Conservation (phyloP, 2,888 invertebrate species). For the Lepidocyrtinus sp. region DNA sequence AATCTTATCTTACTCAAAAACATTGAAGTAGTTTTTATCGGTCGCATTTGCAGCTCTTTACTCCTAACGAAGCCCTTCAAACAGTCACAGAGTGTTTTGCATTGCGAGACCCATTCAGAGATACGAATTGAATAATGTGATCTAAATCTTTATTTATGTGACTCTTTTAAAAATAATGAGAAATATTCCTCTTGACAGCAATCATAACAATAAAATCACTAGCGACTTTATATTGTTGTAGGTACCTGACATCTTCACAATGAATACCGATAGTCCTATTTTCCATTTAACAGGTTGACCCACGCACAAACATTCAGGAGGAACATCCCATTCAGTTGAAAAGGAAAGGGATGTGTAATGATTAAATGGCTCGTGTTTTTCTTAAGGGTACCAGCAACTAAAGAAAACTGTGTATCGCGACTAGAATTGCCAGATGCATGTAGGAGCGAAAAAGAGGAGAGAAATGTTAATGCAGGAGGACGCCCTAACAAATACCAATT, state of each 20-base stretch:
- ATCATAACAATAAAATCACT: background rate
- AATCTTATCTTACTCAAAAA: background rate
- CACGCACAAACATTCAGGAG: slow-evolving; percentile 9
- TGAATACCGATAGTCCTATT: slow-evolving; percentile 3
- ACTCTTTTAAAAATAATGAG: background rate
- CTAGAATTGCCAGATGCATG: background rate
- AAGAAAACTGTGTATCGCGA: background rate
- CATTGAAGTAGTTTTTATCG: background rate
- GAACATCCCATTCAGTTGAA: slow-evolving; percentile 15
- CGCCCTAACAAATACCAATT: slow-evolving; percentile 1
- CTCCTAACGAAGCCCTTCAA: too few species aligned
- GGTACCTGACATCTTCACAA: background rate
- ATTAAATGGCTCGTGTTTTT: background rate
- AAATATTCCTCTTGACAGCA: background rate
- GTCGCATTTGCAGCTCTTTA: background rate
- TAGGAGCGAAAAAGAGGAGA: background rate
- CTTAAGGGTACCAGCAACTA: background rate
- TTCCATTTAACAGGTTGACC: background rate
- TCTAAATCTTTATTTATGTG: too few species aligned
- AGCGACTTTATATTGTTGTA: background rate
- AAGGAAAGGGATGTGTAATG: background rate
- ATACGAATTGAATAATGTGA: too few species aligned
- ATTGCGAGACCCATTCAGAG: too few species aligned
- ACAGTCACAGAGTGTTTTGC: too few species aligned
- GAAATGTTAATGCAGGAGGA: background rate